Conservation (phyloP, 2,113 vertebrate species). For the Sapajus apella region DNA sequence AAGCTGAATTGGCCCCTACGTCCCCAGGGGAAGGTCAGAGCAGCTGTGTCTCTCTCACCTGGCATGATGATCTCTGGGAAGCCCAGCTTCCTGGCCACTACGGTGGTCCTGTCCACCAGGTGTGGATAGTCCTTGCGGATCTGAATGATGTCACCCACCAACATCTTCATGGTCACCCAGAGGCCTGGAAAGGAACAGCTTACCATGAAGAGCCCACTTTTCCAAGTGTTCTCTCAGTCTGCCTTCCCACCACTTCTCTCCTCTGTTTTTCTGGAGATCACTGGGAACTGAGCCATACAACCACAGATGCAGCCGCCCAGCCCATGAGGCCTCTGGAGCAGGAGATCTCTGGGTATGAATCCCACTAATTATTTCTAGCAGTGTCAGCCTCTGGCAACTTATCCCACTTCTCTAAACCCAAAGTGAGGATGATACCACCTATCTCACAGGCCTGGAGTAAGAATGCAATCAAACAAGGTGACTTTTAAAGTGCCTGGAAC, state of each 20-base stretch:
- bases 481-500: background rate
- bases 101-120: constrained; percentile 96
- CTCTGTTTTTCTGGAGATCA: background rate
- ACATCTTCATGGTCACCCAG: constrained; percentile 98
- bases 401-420: background rate
- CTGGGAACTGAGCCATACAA: background rate
- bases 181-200: constrained; percentile 85
- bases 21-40: background rate
- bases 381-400: background rate
- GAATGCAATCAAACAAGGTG: background rate
- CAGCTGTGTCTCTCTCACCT: constrained; percentile 80
- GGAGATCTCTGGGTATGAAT: background rate
- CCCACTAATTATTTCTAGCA: background rate
- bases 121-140: constrained; percentile 97
- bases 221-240: background rate
- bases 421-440: background rate
- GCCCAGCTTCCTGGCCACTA: constrained; percentile 96
- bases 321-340: background rate
- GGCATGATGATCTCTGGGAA: constrained; percentile 99
- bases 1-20: background rate
- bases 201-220: background rate
- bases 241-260: background rate
- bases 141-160: constrained; percentile 95
- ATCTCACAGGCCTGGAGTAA: background rate
- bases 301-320: background rate